Evolutionary conservation across 2,888 invertebrate species (phyloP), one percentile per base, ranked within the genome.

Genomic region (Cecidostiba fungosa): DNA sequence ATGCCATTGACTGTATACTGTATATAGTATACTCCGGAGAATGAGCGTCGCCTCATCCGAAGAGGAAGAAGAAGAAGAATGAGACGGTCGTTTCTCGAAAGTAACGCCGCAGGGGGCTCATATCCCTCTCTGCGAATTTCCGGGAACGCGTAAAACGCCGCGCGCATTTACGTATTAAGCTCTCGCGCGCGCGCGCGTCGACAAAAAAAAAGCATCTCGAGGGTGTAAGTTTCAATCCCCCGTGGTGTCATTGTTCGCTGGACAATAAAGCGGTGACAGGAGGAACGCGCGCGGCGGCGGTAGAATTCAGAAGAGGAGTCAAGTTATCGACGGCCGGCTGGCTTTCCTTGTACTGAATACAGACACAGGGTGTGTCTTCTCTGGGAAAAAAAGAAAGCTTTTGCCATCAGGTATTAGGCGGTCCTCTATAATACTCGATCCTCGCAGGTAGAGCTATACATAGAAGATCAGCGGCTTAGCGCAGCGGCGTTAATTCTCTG

Each of bases 141-240:
- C 76, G 66, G 80, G 80, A 69, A 85, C 84, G 70, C 73, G 84
- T 32, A 39, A 70, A 59, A n/a, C 59, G 72, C 77, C 54, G 32
- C 54, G 32, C 66, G 66, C 29, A 29, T 59, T 59, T 59, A 59
- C 54, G 54, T 59, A 59, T 59, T 59, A 59, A 59, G 54, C 54
- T 59, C 54, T n/a, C 54, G 43, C 23, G 78, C 26, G 43, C 10
- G 23, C 32, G 1, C 66, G 12, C 23, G 1, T 29, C 10, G 10
- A 23, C 29, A 14, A 32, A 32, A n/a, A 19, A 72, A 39, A 26
- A 62, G 72, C 36, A 59, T 62, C 32, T 16, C 77, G 77, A 86
- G 89, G 90, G 91, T 91, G 90, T 91, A 90, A 89, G 88, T 91
- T 91, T 91, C 91, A 91, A 89, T 88, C 89, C 85, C 91, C 91